These are phyloP conservation scores for Ochropleura plecta DNA, from an alignment of 2,888 invertebrate species.

Conservation along the genomic window DNA sequence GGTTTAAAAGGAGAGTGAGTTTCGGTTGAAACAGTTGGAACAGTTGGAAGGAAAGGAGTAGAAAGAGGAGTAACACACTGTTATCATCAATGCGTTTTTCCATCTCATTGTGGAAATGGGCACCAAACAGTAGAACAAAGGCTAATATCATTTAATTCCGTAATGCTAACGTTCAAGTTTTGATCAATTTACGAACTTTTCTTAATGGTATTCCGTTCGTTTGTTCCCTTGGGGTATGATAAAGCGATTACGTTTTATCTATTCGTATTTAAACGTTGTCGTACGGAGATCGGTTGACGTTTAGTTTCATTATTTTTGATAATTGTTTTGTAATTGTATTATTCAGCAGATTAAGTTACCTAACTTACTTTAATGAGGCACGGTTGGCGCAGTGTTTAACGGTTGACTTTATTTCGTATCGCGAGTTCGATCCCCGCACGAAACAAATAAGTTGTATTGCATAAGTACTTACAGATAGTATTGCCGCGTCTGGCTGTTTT, in stretches of 20 bases:
- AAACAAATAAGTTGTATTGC: too few relatives aligned
- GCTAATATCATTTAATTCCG: slow-evolving; percentile 61
- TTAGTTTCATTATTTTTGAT: too few relatives aligned
- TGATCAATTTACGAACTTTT: slow-evolving; percentile 63
- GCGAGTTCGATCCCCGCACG: too few relatives aligned
- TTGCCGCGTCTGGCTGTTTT: too few relatives aligned
- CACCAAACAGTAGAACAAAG: slow-evolving; percentile 42
- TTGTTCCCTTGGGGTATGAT: slow-evolving; percentile 34
- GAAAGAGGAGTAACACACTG: too few relatives aligned
- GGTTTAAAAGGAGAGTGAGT: too few relatives aligned
- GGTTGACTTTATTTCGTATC: too few relatives aligned
- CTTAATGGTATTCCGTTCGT: slow-evolving; percentile 57
- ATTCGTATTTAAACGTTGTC: slow-evolving; percentile 3
- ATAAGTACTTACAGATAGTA: too few relatives aligned
- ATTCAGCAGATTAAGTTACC: neutral
- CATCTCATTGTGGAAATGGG: slow-evolving; percentile 30
- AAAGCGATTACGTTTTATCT: slow-evolving; percentile 21
- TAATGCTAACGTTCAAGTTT: slow-evolving; percentile 59
- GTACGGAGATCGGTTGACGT: neutral
- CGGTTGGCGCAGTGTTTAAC: too few relatives aligned
- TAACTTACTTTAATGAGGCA: neutral
- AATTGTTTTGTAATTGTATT: neutral
- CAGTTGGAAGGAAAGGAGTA: too few relatives aligned
- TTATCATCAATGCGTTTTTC: slow-evolving; percentile 23
- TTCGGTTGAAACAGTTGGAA: too few relatives aligned